Evolutionary conservation across 2,888 invertebrate genomes (phyloP), one percentile per base, ranked within the genome.

Genomic region (Pheosia gnoma): DNA sequence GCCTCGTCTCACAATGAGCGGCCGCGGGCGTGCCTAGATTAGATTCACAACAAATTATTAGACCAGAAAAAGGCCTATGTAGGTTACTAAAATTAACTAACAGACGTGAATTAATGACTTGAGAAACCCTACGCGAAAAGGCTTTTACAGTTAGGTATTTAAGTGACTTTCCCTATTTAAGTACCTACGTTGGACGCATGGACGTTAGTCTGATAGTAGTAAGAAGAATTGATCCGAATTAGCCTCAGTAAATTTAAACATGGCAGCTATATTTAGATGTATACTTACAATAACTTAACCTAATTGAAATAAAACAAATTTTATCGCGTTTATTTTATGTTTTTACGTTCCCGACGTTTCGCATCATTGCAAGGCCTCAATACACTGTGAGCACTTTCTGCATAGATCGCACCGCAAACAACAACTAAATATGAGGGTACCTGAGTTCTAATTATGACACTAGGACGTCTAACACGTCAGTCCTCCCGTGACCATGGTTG

Each of bases 41-140:
- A 63, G 45, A 55, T 58, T 61, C 56, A 62, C 54, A 59, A 43
- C 43, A 51, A 63, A 66, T 67, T 62, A 54, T 63, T 63, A 58
- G 58, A 67, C 57, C 65, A 63, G 7, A 58, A 69, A 10, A 72
- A 67, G 66, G 67, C 66, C 72, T 75, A 70, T 58, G 58, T 69
- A 68, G 56, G 51, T 61, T 59, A 66, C 58, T 39, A 62, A 56
- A 38, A 62, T 59, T 61, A 61, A 60, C 62, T 63, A 65, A 59
- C 59, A 62, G 62, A 57, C 55, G 52, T 43, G 9, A 64, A 62
- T 43, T 61, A 64, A 56, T 52, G 61, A 47, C 51, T 57, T 53
- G 53, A 62, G 38, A 38, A 57, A 59, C 59, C 25, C 57, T 43
- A 45, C 39, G 5, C 11, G 43, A 9, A 55, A 59, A 62, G 58